Base-by-base conservation (phyloP, 2,888 invertebrate species). In the Ephialtes manifestator region DNA sequence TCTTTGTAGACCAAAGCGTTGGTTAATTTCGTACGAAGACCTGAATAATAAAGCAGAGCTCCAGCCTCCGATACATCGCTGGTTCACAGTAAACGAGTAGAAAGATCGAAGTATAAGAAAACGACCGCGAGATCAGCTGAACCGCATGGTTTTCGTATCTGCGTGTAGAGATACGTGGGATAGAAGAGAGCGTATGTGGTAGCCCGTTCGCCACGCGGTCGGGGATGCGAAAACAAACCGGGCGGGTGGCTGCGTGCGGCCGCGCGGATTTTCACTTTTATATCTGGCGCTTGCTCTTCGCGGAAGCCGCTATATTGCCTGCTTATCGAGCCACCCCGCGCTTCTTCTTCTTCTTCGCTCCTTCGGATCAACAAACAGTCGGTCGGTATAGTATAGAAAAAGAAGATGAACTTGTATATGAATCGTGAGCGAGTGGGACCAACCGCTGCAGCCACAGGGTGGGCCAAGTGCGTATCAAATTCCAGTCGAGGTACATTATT, bases 151-250 rank as follows among this genome's bases (percentile, higher is more conserved):
- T 74, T 76, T 76, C 70, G 76, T 72, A 80, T 80, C 51, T 70
- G 46, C 76, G 60, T 31, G 15, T 15, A 60, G 28, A 10, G 24
- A 71, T 75, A 35, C 55, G 75, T 31, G 55, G 68, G 74, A 74
- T 75, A 67, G 51, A 70, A 39, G 60, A 77, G 70, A 80, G 68
- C 72, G 68, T 68, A 20, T 70, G 75, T 31, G 55, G 70, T 28
- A 43, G 60, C n/a, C 58, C 20, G 43, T 31, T 75, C 43, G 75
- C 79, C 51, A 43, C 68, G 71, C 72, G 65, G 72, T 65, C 83
- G 71, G 68, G 80, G 79, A 80, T 88, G 81, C 70, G 87, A 92
- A 92, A 92, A 92, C 91, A 92, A 92, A 92, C 90, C 86, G 65
- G 75, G 85, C 72, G 76, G 80, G 76, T 80, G 80, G 70, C 76